Percentiles rank a stretch among this genome's conserved stretches.
These are phyloP conservation scores for Desoria tigrina DNA, from an alignment of 2,888 invertebrate species.

Conservation along the genomic window DNA sequence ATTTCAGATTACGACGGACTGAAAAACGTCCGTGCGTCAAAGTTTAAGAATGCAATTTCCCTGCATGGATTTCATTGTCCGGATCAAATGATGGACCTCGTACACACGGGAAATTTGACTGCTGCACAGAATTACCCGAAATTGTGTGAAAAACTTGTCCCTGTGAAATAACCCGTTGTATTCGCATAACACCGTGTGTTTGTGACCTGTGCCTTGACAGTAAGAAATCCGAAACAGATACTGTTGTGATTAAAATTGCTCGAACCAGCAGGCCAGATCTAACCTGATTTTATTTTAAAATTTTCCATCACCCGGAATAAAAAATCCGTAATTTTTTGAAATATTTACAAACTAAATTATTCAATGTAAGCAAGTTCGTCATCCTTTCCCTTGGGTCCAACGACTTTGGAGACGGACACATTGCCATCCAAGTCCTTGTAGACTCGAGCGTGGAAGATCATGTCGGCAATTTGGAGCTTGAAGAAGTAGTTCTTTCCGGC, in stretches of 20 bases:
- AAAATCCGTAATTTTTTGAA: too few relatives aligned
- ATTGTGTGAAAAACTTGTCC: too few relatives aligned
- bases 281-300: too few relatives aligned
- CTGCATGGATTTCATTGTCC: slow-evolving; percentile 35
- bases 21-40: background rate
- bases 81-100: slow-evolving; percentile 28
- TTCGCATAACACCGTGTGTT: too few relatives aligned
- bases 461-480: slow-evolving; percentile 54
- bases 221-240: too few relatives aligned
- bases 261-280: too few relatives aligned
- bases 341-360: too few relatives aligned
- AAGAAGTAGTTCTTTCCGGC: slow-evolving; percentile 58
- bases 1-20: background rate
- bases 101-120: slow-evolving; percentile 13
- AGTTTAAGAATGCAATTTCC: slow-evolving; percentile 20
- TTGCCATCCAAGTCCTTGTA: slow-evolving; percentile 55
- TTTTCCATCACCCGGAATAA: too few relatives aligned
- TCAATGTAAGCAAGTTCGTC: slow-evolving; percentile 55
- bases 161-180: too few relatives aligned
- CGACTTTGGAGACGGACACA: slow-evolving; percentile 50
- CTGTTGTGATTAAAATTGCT: too few relatives aligned
- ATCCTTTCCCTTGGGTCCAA: slow-evolving; percentile 53
- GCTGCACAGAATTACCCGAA: too few relatives aligned
- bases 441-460: slow-evolving; percentile 56
- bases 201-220: too few relatives aligned